These are phyloP conservation scores for Ciconia nigra DNA, from an alignment of 2,797 vertebrate species.

Conservation along the genomic window DNA sequence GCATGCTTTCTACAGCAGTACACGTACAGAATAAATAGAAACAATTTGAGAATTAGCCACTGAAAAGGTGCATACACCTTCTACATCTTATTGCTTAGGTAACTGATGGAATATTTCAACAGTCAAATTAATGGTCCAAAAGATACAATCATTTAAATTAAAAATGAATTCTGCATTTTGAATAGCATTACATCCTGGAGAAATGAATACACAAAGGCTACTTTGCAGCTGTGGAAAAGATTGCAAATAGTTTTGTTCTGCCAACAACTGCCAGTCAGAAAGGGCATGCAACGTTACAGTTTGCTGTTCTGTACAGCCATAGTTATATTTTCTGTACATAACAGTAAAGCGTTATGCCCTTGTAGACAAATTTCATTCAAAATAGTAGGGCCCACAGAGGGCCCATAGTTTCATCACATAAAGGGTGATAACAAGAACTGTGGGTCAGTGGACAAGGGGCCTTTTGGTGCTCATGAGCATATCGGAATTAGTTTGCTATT, in stretches of 20 bases:
- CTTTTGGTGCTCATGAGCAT: neutral
- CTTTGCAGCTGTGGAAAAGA: conserved; percentile 75
- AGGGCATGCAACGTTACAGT: conserved; percentile 39
- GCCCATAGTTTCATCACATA: neutral
- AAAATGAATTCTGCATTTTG: conserved; percentile 36
- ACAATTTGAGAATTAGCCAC: neutral
- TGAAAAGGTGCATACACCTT: neutral
- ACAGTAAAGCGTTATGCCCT: conserved; percentile 60
- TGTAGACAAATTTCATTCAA: conserved; percentile 60
- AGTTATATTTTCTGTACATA: conserved; percentile 37
- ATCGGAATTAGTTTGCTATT: neutral
- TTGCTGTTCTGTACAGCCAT: conserved; percentile 45
- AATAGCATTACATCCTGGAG: conserved; percentile 8
- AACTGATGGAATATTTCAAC: neutral
- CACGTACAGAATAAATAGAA: neutral
- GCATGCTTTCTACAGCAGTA: neutral
- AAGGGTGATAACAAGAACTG: neutral
- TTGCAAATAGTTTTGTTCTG: conserved; percentile 63
- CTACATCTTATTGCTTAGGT: neutral
- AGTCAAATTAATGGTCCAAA: neutral
- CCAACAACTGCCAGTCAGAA: conserved; percentile 67
- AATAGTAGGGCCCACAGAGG: conserved; percentile 14
- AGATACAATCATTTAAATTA: neutral
- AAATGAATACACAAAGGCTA: conserved; percentile 69
- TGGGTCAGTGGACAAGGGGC: neutral